phyloP scores from a whole-genome alignment of 2,888 invertebrate genomes.

The Altica lythri region DNA sequence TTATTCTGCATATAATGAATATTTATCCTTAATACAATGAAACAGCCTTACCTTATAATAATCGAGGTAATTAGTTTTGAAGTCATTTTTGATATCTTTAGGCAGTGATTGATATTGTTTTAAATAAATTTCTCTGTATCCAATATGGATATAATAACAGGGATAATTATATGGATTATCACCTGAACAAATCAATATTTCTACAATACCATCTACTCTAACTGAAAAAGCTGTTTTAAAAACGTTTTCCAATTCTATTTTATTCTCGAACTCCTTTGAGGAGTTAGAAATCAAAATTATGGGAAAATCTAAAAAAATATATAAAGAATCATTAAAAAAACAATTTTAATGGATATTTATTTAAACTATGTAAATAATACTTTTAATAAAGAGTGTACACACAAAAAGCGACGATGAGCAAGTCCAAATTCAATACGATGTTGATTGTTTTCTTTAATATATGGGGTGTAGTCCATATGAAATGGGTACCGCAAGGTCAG shows the following conservation, averaged over 20 bases:
- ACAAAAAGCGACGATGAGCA: no score
- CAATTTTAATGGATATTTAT: no score
- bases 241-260: constrained; percentile 43
- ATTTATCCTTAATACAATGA: no score
- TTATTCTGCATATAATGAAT: no score
- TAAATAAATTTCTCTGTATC: constrained; percentile 42
- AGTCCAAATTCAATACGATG: no score
- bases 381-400: no score
- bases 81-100: constrained; percentile 33
- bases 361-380: no score
- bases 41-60: constrained; percentile 33
- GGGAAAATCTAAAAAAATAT: constrained; percentile 46
- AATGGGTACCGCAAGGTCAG: no score
- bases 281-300: constrained; percentile 44
- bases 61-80: constrained; percentile 22
- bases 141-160: constrained; percentile 50
- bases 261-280: constrained; percentile 44
- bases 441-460: no score
- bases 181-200: constrained; percentile 50
- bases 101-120: constrained; percentile 38
- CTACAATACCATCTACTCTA: constrained; percentile 44
- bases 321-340: background rate
- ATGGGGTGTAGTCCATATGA: no score
- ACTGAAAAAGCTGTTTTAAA: constrained; percentile 49
- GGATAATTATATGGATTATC: constrained; percentile 49